Evolutionary conservation across 2,797 vertebrate genomes (phyloP).

Genomic region (Karalla daura): DNA sequence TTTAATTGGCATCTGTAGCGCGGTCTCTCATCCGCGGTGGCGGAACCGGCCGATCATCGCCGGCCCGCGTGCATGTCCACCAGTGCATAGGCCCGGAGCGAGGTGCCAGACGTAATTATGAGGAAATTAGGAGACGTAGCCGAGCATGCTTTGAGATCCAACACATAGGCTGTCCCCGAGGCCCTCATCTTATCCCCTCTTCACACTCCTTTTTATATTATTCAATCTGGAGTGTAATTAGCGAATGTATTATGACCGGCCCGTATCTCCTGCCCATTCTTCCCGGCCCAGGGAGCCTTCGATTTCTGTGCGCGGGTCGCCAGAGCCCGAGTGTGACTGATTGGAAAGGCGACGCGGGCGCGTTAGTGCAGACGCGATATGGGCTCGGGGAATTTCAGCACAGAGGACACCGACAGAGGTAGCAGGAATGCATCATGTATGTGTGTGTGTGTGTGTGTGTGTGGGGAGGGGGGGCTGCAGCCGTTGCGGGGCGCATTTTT

Average conservation of each 20-base stretch:
- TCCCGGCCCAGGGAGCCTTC: slow-evolving; percentile 24
- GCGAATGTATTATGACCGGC: slow-evolving; percentile 26
- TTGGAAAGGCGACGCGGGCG: slow-evolving; percentile 22
- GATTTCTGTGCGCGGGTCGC: slow-evolving; percentile 10
- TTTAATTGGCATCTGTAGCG: slow-evolving; percentile 77
- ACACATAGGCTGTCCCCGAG: slow-evolving; percentile 18
- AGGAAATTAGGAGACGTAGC: slow-evolving; percentile 47
- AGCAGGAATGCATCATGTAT: not conserved
- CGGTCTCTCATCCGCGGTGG: slow-evolving; percentile 31
- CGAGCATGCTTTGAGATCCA: slow-evolving; percentile 31
- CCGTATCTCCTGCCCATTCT: slow-evolving; percentile 5
- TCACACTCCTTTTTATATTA: slow-evolving; percentile 39
- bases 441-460: slow-evolving; percentile 11
- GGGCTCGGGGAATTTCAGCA: slow-evolving; percentile 59
- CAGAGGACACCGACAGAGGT: slow-evolving; percentile 40
- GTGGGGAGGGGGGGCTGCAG: too few species aligned
- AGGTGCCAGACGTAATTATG: slow-evolving; percentile 53
- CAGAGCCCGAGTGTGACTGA: slow-evolving; percentile 35
- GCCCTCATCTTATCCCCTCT: slow-evolving; percentile 38
- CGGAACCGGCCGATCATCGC: slow-evolving; percentile 29
- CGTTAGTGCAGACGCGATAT: slow-evolving; percentile 46
- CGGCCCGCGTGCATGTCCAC: slow-evolving; percentile 34
- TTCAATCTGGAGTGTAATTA: slow-evolving; percentile 58
- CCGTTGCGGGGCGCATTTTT: slow-evolving; percentile 4
- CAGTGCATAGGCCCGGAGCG: slow-evolving; percentile 2